A percentile compares a stretch with the other conserved stretches of the same genome.
Conservation (phyloP, 2,888 invertebrate species). For the Drosophila villosipedis region DNA sequence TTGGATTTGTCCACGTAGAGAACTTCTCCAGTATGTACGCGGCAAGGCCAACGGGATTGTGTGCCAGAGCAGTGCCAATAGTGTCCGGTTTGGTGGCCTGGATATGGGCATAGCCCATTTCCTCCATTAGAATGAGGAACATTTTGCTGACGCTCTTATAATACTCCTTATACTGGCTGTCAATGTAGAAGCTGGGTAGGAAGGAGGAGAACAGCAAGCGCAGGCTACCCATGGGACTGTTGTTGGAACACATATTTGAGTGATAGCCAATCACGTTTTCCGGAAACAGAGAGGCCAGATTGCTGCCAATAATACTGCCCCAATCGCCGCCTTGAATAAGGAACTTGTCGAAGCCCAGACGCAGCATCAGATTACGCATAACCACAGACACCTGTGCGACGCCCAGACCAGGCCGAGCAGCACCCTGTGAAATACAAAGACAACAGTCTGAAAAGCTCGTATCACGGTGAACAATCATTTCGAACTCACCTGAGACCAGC, state of each 20-base stretch:
- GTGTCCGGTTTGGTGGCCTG: slow-evolving; percentile 96
- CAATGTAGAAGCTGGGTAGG: slow-evolving; percentile 87
- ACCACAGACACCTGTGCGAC: slow-evolving; percentile 87
- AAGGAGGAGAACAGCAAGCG: slow-evolving; percentile 86
- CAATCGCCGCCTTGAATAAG: slow-evolving; percentile 93
- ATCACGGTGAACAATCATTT: too few relatives aligned
- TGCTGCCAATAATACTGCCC: slow-evolving; percentile 89
- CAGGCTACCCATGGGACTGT: slow-evolving; percentile 79
- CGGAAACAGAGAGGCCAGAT: slow-evolving; percentile 88
- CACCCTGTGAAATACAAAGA: slow-evolving; percentile 52
- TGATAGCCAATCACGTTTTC: slow-evolving; percentile 87
- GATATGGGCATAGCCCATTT: slow-evolving; percentile 89
- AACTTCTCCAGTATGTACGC: slow-evolving; percentile 96
- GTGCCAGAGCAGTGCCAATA: slow-evolving; percentile 87
- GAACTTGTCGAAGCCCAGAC: slow-evolving; percentile 88
- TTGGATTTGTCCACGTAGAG: slow-evolving; percentile 88
- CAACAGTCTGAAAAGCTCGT: background rate
- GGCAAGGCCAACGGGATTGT: slow-evolving; percentile 92
- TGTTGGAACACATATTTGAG: slow-evolving; percentile 87
- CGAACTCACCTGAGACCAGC: slow-evolving; percentile 88
- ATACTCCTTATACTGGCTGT: slow-evolving; percentile 85
- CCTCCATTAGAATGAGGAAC: slow-evolving; percentile 81
- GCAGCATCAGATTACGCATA: slow-evolving; percentile 89
- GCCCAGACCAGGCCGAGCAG: slow-evolving; percentile 79
- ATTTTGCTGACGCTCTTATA: slow-evolving; percentile 84